These are phyloP conservation scores for Malurus melanocephalus DNA, from an alignment of 2,113 vertebrate species.

Conservation along the genomic window DNA sequence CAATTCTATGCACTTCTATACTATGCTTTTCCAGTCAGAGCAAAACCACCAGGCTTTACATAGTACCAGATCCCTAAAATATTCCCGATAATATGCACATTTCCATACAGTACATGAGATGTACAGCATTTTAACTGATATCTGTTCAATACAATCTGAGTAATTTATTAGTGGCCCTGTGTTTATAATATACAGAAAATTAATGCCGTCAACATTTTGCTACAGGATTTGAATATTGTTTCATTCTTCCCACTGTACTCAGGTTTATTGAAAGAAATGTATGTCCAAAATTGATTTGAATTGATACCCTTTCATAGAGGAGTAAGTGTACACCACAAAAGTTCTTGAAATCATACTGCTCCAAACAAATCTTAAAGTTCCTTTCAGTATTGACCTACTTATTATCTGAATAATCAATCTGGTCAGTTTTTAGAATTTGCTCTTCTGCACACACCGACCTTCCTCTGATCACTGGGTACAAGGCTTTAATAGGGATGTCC, in stretches of 20 bases:
- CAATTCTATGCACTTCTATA: background rate
- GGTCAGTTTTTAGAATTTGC: background rate
- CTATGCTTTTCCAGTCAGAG: background rate
- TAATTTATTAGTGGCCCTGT: background rate
- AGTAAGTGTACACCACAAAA: background rate
- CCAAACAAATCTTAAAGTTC: background rate
- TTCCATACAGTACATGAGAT: background rate
- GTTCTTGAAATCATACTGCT: background rate
- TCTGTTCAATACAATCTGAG: background rate
- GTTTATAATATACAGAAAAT: background rate
- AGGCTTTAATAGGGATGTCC: background rate
- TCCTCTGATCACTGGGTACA: background rate
- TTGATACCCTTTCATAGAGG: background rate
- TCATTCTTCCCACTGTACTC: fast-evolving
- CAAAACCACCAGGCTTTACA: background rate
- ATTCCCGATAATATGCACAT: background rate
- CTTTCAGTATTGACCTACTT: background rate
- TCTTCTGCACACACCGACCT: background rate
- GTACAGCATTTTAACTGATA: background rate
- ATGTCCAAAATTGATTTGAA: background rate
- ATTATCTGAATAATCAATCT: background rate
- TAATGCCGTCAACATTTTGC: background rate
- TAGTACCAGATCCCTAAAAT: background rate
- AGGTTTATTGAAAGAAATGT: background rate
- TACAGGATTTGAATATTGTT: background rate